A percentile compares a stretch with the other conserved stretches of the same genome.
These are phyloP conservation scores for Torymus texanus DNA, from an alignment of 2,888 invertebrate genomes.

Conservation along the genomic window DNA sequence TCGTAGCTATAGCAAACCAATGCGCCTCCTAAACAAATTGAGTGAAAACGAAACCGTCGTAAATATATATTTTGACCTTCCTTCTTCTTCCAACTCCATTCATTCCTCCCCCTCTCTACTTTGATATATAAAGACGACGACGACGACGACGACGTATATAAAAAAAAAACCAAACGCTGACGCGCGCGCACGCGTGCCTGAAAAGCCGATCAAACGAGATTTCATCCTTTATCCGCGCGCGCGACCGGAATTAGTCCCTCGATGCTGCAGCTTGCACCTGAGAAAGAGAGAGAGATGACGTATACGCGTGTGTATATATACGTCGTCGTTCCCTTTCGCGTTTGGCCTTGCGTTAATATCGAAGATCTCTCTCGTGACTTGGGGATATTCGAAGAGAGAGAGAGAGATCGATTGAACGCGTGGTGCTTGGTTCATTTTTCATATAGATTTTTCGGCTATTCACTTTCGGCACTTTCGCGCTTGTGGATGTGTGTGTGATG, in stretches of 20 bases:
- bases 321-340: constrained; percentile 53
- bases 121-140: too few species aligned
- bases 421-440: constrained; percentile 31
- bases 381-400: neutral
- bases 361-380: constrained; percentile 30
- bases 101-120: neutral
- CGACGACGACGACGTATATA: too few species aligned
- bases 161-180: neutral
- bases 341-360: constrained; percentile 62
- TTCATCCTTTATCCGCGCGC: constrained; percentile 55
- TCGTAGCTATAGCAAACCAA: neutral
- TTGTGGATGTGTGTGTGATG: neutral
- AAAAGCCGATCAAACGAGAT: constrained; percentile 58
- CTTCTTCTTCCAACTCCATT: neutral
- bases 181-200: constrained; percentile 30
- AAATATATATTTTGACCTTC: constrained; percentile 45
- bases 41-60: constrained; percentile 46
- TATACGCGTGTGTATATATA: too few species aligned
- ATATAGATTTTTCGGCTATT: constrained; percentile 22
- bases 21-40: constrained; percentile 34
- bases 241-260: constrained; percentile 47
- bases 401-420: neutral
- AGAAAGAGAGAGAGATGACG: constrained; percentile 27
- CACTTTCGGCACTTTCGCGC: constrained; percentile 5
- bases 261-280: constrained; percentile 61